Conservation (phyloP, 2,797 vertebrate genomes). For the Coranthus polyacanthus region DNA sequence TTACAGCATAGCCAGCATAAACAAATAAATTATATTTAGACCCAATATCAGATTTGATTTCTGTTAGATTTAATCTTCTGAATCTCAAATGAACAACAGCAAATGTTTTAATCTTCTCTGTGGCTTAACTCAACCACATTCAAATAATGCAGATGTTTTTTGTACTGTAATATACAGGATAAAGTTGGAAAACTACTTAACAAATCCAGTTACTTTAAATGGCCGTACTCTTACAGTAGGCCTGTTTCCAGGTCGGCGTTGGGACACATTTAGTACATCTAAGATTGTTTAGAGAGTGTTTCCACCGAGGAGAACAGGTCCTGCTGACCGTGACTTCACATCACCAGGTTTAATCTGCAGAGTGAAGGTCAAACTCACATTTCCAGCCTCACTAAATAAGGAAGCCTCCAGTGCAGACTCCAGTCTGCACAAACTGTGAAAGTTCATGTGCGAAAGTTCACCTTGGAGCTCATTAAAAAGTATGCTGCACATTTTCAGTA, state of each 20-base stretch:
- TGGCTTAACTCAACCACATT: no score
- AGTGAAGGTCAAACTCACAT: constrained; percentile 18
- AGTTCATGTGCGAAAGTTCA: constrained; percentile 22
- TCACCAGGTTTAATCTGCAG: background rate
- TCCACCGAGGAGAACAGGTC: background rate
- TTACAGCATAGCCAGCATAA: constrained; percentile 1
- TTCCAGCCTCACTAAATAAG: constrained; percentile 16
- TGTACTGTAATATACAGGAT: no score
- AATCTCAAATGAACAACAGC: no score
- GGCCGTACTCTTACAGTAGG: background rate
- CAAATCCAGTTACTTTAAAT: background rate
- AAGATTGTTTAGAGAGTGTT: background rate
- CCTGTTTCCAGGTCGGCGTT: background rate
- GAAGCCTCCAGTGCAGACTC: background rate
- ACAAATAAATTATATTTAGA: no score
- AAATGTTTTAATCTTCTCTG: no score
- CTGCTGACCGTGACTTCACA: constrained; percentile 11
- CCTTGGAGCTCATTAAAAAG: constrained; percentile 24
- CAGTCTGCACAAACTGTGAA: constrained; percentile 7
- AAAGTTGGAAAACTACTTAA: no score
- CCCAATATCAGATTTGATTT: no score
- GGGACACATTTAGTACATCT: background rate
- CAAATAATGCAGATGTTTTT: no score
- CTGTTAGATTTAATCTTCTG: no score
- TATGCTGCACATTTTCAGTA: background rate